phyloP scores from a whole-genome alignment of 2,797 vertebrate genomes.

The Pteropus rufus region DNA sequence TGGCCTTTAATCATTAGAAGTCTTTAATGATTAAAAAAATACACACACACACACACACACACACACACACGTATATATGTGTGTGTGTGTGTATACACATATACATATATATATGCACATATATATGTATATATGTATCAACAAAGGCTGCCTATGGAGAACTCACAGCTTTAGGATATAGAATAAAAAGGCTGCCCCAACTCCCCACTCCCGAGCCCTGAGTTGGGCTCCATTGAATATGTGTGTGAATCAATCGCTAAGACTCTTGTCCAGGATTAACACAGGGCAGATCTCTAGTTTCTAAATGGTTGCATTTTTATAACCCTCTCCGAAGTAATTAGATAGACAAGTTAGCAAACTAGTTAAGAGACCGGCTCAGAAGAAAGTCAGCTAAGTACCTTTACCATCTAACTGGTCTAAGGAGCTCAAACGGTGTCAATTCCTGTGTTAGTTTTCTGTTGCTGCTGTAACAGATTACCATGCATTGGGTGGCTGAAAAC shows the following conservation, averaged over 20 bases:
- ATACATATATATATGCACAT: too few species aligned
- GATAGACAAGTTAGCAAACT: neutral
- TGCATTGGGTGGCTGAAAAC: neutral
- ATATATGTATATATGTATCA: too few species aligned
- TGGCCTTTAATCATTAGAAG: neutral
- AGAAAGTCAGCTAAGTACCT: neutral
- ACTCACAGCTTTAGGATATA: neutral
- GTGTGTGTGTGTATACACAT: too few species aligned
- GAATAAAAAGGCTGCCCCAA: too few species aligned
- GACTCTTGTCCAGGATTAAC: neutral
- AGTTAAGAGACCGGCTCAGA: neutral
- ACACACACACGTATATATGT: too few species aligned
- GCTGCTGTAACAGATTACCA: neutral
- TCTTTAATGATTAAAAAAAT: neutral
- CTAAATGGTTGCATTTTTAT: neutral
- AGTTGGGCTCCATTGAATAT: neutral
- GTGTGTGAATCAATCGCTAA: too few species aligned
- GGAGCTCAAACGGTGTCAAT: neutral
- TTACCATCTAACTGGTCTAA: too few species aligned
- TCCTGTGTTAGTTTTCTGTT: neutral
- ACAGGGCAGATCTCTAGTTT: neutral
- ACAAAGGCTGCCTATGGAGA: neutral
- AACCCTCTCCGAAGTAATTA: neutral
- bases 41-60: too few species aligned
- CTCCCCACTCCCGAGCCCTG: too few species aligned